Base-by-base conservation (phyloP, 2,113 vertebrate genomes). In the Aspidoscelis tigris region DNA sequence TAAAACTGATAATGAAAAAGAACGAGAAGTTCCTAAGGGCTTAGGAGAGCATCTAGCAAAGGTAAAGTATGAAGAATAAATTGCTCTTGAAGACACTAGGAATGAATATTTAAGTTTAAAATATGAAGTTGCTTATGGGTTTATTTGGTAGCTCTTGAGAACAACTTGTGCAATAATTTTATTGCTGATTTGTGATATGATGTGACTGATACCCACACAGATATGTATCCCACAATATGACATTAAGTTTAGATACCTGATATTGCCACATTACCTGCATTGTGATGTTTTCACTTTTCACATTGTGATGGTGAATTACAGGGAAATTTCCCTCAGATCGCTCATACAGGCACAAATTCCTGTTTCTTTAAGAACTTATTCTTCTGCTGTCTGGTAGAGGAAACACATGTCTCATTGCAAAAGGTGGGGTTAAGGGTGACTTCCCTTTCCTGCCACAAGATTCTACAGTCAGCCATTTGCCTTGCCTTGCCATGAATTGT, bases 1-100 rank as follows among this genome's bases (percentile, higher is more conserved):
- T 91, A 99, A 99, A 94, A 97, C 95, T 3, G 98, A 99, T 94
- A 97, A 95, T 5, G 95, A 97, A 61, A 95, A 91, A 84, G 96
- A 97, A 72, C 95, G 97, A 4, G 95, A 97, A 93, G 97, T 99
- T 44, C 94, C 97, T 0, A 92, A 91, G 82, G 96, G 95, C 86
- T 94, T 97, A 3, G 98, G 97, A 20, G 95, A 97, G 68, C 95
- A 91, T 44, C 95, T 99, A 22, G 97, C 97, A 70, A 94, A 96
- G 95, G 98, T 99, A 92, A 88, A 90, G 50, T 74, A 6, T 71
- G 53, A 71, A 24, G 1, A 70, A 74, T 4, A 64, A 33, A 20
- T 64, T 44, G 7, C 47, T 20, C 2, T n/a, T 8, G 7, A 11
- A 77, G 14, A 33, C 39, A 22, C 2, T 50, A 50, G 47, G 47